Evolutionary conservation across 2,888 invertebrate species (phyloP).

Genomic region (Himalopsyche anomala): DNA sequence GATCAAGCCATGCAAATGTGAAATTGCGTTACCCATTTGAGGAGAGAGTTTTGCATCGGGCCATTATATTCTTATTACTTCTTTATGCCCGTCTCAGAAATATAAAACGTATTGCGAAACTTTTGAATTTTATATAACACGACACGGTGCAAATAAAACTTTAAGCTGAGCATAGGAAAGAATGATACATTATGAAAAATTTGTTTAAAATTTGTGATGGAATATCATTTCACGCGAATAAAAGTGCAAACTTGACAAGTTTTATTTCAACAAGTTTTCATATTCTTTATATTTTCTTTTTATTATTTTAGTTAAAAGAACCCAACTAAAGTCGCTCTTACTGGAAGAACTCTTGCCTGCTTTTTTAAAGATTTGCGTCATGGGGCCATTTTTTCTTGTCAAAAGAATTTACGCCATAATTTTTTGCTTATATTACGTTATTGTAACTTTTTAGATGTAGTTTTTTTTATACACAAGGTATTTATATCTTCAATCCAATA

Average conservation of each 20-base stretch:
- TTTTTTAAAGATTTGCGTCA: too few species aligned
- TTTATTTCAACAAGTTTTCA: background rate
- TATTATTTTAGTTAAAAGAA: too few species aligned
- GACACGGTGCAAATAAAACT: background rate
- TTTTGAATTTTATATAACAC: background rate
- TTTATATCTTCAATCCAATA: too few species aligned
- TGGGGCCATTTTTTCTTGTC: too few species aligned
- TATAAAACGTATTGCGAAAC: background rate
- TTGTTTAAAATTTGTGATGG: background rate
- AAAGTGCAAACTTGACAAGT: background rate
- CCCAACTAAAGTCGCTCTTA: too few species aligned
- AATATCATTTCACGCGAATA: background rate
- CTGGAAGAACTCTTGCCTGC: too few species aligned
- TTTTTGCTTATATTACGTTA: too few species aligned
- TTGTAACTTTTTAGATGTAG: too few species aligned
- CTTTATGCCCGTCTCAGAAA: conserved; percentile 25
- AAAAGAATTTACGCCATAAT: too few species aligned
- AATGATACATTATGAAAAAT: background rate
- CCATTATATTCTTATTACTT: conserved; percentile 48
- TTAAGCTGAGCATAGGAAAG: background rate
- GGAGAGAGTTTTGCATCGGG: conserved; percentile 41
- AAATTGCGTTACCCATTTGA: conserved; percentile 58
- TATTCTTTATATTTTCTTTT: background rate
- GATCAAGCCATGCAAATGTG: conserved; percentile 55
- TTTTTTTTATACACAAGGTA: too few species aligned